A percentile compares a stretch with the other conserved stretches of the same genome.
Evolutionary conservation across 2,113 vertebrate species (phyloP).

Genomic region (Uria lomvia): DNA sequence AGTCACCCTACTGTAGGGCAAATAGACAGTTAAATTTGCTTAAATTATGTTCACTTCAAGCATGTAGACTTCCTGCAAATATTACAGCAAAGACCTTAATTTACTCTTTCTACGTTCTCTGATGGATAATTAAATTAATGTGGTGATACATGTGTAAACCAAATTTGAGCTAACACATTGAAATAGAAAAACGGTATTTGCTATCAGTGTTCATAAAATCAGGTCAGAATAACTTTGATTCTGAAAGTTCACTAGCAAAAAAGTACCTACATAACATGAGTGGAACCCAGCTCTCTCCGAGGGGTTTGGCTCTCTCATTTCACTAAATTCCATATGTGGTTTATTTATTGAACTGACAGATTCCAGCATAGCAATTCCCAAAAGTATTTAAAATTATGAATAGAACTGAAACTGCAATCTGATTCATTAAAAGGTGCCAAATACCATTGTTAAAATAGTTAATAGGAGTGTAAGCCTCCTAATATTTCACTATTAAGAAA

Average conservation of each 20-base stretch:
- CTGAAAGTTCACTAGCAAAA: neutral
- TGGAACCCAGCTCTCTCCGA: neutral
- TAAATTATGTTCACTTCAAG: neutral
- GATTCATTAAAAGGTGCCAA: neutral
- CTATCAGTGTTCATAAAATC: neutral
- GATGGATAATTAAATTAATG: neutral
- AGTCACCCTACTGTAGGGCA: neutral
- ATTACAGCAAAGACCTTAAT: neutral
- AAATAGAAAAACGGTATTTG: neutral
- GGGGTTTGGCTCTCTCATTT: neutral
- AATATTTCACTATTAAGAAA: neutral
- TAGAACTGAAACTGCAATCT: neutral
- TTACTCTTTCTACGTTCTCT: neutral
- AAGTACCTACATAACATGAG: accelerated
- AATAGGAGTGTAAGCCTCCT: neutral
- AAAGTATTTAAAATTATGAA: neutral
- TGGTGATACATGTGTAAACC: neutral
- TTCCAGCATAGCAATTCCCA: neutral
- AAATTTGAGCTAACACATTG: neutral
- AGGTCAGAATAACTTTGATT: neutral
- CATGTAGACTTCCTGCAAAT: neutral
- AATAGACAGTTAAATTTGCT: neutral
- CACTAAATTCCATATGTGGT: neutral
- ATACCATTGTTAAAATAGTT: neutral
- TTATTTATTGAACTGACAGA: neutral